Evolutionary conservation across 2,888 invertebrate species (phyloP).

Genomic region (Pardosa pseudoannulata): DNA sequence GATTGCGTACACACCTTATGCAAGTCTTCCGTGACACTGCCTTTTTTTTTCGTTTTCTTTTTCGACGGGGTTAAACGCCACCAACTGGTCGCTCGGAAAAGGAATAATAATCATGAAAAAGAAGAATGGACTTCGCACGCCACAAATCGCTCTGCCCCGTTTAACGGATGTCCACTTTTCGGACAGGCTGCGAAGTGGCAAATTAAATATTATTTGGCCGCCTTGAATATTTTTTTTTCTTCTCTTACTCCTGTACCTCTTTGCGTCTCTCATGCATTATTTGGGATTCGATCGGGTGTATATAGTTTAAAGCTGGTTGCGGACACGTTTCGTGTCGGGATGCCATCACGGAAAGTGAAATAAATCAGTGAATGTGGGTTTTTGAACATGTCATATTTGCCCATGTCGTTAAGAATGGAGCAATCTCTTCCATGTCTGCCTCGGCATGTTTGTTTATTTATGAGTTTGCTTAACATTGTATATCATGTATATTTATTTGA

Average conservation of each 20-base stretch:
- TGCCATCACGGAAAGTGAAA: neutral
- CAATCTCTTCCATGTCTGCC: neutral
- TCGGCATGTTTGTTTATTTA: neutral
- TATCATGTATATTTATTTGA: too few relatives aligned
- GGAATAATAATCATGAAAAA: too few relatives aligned
- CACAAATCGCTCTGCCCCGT: constrained; percentile 34
- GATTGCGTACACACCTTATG: constrained; percentile 10
- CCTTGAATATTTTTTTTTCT: neutral
- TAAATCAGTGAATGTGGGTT: neutral
- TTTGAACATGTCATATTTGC: neutral
- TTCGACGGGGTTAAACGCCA: constrained; percentile 52
- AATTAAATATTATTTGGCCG: constrained; percentile 8
- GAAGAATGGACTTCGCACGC: too few relatives aligned
- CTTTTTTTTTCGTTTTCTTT: neutral
- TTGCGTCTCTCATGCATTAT: too few relatives aligned
- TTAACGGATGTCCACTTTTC: constrained; percentile 26
- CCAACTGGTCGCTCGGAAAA: constrained; percentile 26
- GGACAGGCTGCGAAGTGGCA: neutral
- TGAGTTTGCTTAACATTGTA: too few relatives aligned
- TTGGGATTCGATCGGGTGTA: too few relatives aligned
- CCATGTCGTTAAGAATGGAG: neutral
- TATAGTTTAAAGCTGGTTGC: too few relatives aligned
- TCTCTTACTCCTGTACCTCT: neutral
- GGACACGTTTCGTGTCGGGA: neutral
- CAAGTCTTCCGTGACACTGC: constrained; percentile 4